Base-by-base conservation (phyloP, 2,888 invertebrate species). In the Scaptomyza tumidula region DNA sequence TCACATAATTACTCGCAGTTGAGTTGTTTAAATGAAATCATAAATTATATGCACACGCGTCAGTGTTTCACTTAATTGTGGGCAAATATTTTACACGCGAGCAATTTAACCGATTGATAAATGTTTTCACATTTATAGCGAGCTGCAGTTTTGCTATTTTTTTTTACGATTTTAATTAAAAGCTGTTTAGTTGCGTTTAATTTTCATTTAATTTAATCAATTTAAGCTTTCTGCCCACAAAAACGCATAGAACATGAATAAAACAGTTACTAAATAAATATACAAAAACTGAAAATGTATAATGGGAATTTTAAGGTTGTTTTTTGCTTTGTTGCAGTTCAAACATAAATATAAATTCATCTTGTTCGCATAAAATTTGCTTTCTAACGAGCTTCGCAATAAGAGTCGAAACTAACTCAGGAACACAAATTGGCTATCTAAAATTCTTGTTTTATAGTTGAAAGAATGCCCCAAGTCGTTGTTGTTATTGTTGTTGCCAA, bases 21-120 rank as follows among this genome's bases (percentile, higher is more conserved):
- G 72, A 84, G 81, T 73, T 82, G 71, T 73, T 81, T 75, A 84
- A 84, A 84, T 84, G 82, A 87, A 84, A 86, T 81, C 87, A 87
- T 84, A 85, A 86, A 83, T 84, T 85, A 87, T 72, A 84, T 72
- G 54, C 71, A 75, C 70, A 72, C 72, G 64, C 75, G 45, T 64
- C 65, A 61, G 49, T 49, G 67, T 75, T 68, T 70, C 69, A 70
- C 78, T 85, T 84, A 84, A 84, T 84, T 85, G 87, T 71, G 77
- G 70, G 68, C 70, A 85, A 85, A 82, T 78, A 85, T 75, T 80
- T 84, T 61, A 65, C 69, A 73, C 56, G 44, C 78, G 41, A 77
- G 56, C 80, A 77, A 72, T 71, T 80, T 68, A 70, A 54, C 50
- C 44, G 64, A 72, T 80, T 83, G 80, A 83, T 71, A 71, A 66